These are phyloP conservation scores for Andrena hattorfiana DNA, from an alignment of 2,888 invertebrate species.

Conservation along the genomic window DNA sequence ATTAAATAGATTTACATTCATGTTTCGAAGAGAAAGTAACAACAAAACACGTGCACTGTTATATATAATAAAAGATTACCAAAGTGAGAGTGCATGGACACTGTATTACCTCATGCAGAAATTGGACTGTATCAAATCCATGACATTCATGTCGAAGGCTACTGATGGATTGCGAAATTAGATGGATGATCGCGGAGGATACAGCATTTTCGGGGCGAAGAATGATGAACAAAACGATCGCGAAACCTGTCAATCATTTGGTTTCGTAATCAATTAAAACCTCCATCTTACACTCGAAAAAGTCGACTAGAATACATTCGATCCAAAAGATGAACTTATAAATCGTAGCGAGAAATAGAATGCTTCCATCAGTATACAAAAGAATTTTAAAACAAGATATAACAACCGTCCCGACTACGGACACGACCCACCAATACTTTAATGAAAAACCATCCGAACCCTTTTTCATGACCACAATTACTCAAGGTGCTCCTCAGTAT, in stretches of 20 bases:
- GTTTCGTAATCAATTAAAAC: constrained; percentile 37
- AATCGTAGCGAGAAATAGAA: background rate
- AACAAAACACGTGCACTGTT: constrained; percentile 1
- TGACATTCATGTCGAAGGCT: constrained; percentile 53
- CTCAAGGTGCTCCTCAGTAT: no score
- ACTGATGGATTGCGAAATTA: constrained; percentile 47
- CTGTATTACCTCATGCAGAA: constrained; percentile 30
- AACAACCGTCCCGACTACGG: no score
- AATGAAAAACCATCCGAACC: no score
- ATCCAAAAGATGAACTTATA: background rate
- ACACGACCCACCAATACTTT: background rate
- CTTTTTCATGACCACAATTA: no score
- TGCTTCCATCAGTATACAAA: background rate
- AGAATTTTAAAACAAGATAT: background rate
- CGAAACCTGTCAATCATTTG: constrained; percentile 13
- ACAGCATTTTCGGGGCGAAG: constrained; percentile 1
- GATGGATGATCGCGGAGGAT: constrained; percentile 20
- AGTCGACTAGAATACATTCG: background rate
- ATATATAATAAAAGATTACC: constrained; percentile 17
- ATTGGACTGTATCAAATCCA: constrained; percentile 45
- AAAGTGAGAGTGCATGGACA: constrained; percentile 21
- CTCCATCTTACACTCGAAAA: background rate
- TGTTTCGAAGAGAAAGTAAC: constrained; percentile 4
- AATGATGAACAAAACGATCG: constrained; percentile 19
- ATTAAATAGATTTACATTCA: background rate